phyloP scores from a whole-genome alignment of 53 echinoderm and acorn worm species.

The Apostichopus leukothele region DNA sequence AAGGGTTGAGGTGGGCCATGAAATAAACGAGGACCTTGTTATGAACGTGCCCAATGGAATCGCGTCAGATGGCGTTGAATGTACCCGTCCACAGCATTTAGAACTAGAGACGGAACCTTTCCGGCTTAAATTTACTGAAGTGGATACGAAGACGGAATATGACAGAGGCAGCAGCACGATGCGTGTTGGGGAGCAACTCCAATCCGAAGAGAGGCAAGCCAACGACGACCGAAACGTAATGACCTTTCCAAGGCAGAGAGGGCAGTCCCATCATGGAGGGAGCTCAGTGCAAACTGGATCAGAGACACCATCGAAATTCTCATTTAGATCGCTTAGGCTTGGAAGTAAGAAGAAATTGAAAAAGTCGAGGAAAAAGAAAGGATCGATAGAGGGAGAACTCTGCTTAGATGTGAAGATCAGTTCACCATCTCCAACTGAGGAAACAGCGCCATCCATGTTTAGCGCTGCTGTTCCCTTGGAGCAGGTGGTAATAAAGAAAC shows the following conservation, averaged over 20 bases:
- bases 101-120: no score
- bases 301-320: background rate
- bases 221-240: background rate
- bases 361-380: slow-evolving; percentile 1
- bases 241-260: slow-evolving; percentile 20
- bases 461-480: slow-evolving; percentile 16
- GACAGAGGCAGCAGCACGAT: no score
- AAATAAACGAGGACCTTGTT: no score
- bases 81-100: no score
- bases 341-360: slow-evolving; percentile 21
- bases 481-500: background rate
- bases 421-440: slow-evolving; percentile 14
- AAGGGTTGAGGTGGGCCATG: no score
- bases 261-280: background rate
- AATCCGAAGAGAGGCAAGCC: background rate
- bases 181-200: background rate
- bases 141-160: no score
- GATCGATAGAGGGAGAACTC: background rate
- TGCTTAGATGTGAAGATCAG: slow-evolving; percentile 35
- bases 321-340: slow-evolving; percentile 8
- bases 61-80: no score
- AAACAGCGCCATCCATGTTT: background rate
- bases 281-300: background rate
- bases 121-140: no score
- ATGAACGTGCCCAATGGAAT: no score